Evolutionary conservation across 2,888 invertebrate genomes (phyloP).

Genomic region (Perithous albicinctus): DNA sequence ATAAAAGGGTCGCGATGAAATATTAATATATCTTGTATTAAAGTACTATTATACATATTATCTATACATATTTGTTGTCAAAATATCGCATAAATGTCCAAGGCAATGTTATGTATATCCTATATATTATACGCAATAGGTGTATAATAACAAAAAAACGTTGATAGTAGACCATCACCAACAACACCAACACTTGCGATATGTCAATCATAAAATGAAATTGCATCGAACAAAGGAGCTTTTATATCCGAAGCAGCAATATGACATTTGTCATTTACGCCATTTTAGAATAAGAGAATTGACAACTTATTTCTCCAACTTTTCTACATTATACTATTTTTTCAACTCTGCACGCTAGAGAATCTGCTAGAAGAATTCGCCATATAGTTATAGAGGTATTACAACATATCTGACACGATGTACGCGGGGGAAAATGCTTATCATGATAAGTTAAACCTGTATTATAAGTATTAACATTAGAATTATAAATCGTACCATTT

Average conservation of each 20-base stretch:
- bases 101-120: constrained; percentile 75
- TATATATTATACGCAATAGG: constrained; percentile 67
- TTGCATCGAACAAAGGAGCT: constrained; percentile 34
- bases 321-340: constrained; percentile 5
- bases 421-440: constrained; percentile 22
- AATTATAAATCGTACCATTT: constrained; percentile 30
- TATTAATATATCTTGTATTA: constrained; percentile 77
- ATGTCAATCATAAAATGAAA: constrained; percentile 57
- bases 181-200: neutral
- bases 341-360: constrained; percentile 22
- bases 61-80: constrained; percentile 68
- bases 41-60: constrained; percentile 74
- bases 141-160: constrained; percentile 21
- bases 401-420: constrained; percentile 54
- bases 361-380: constrained; percentile 29
- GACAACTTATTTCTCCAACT: neutral
- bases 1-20: constrained; percentile 57
- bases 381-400: constrained; percentile 56
- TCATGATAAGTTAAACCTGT: neutral
- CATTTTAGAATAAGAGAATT: constrained; percentile 52
- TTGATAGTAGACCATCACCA: neutral
- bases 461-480: constrained; percentile 10
- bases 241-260: constrained; percentile 27
- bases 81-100: constrained; percentile 69
- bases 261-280: constrained; percentile 59